Conservation (phyloP, 2,797 vertebrate species). For the Pterois miles region DNA sequence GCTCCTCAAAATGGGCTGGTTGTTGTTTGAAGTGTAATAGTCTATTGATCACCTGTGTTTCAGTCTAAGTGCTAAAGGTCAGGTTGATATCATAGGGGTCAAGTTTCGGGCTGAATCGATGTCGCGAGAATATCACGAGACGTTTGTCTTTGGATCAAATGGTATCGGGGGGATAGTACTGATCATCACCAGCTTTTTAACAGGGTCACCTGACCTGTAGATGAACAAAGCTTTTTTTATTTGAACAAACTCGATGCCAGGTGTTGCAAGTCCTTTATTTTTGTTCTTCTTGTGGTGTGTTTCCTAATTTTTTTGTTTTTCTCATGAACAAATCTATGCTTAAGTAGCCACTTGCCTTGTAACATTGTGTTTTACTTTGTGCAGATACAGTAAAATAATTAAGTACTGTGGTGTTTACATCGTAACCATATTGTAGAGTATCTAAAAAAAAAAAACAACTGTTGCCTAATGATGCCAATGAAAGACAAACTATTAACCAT, state of each 20-base stretch:
- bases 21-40: slow-evolving; percentile 8
- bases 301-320: slow-evolving; percentile 48
- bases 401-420: slow-evolving; percentile 87
- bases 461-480: slow-evolving; percentile 86
- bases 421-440: slow-evolving; percentile 83
- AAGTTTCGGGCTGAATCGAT: neutral
- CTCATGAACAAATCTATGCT: slow-evolving; percentile 85
- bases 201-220: slow-evolving; percentile 69
- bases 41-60: slow-evolving; percentile 12
- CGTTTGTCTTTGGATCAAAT: slow-evolving; percentile 18
- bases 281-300: slow-evolving; percentile 63
- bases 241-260: slow-evolving; percentile 77
- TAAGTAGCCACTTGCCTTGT: slow-evolving; percentile 86
- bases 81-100: neutral
- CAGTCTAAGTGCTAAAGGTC: slow-evolving; percentile 38
- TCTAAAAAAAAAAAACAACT: slow-evolving; percentile 64
- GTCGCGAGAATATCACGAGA: slow-evolving; percentile 29
- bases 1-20: slow-evolving; percentile 41
- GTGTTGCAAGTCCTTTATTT: slow-evolving; percentile 64
- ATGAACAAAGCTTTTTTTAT: slow-evolving; percentile 74
- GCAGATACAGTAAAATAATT: slow-evolving; percentile 79
- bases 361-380: slow-evolving; percentile 85
- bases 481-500: slow-evolving; percentile 80
- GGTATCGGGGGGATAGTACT: slow-evolving; percentile 35
- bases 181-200: slow-evolving; percentile 81